Evolutionary conservation across 2,888 invertebrate species (phyloP), one percentile per base, ranked within the genome.

Genomic region (Drosophila vallismaia): DNA sequence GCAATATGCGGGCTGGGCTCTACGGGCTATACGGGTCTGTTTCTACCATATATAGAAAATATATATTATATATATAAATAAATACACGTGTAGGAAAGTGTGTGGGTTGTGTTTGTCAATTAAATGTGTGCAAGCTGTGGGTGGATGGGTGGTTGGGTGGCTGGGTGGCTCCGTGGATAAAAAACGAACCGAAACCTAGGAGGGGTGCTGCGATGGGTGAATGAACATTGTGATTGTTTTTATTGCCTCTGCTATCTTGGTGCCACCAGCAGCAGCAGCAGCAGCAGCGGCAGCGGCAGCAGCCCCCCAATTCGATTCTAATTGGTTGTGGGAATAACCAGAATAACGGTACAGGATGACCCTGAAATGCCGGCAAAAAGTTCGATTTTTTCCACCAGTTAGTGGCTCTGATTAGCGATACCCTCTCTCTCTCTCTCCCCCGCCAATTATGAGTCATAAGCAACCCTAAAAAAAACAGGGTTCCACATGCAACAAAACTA

Each of bases 271-370:
- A n/a, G n/a, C 29, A 9, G 12, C 24, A 24, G 45, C 29, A 1
- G 19, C 24, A 3, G n/a, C 9, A n/a, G n/a, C 29, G 5, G n/a
- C 9, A n/a, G n/a, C 29, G 5, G 12, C 24, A 24, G 45, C 29
- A 19, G 19, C 40, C 28, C 38, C 38, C 29, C 49, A 29, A 57
- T 57, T 63, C 12, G 50, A 51, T 45, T 51, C 50, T 51, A 64
- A 63, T 51, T 63, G 29, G 51, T 45, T 63, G 51, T 64, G 63
- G 51, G 51, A 64, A 63, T 26, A 63, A 14, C 28, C 62, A 49
- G 6, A 5, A 6, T 40, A n/a, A 19, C 19, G 19, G 19, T 19
- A 19, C 19, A 19, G 19, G 19, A 19, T 51, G 63, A 63, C 64
- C 63, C 64, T 63, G 64, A 63, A 63, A 38, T 29, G 36, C 24